These are phyloP conservation scores for Syncerus caffer DNA, from an alignment of 2,797 vertebrate genomes.

Conservation along the genomic window DNA sequence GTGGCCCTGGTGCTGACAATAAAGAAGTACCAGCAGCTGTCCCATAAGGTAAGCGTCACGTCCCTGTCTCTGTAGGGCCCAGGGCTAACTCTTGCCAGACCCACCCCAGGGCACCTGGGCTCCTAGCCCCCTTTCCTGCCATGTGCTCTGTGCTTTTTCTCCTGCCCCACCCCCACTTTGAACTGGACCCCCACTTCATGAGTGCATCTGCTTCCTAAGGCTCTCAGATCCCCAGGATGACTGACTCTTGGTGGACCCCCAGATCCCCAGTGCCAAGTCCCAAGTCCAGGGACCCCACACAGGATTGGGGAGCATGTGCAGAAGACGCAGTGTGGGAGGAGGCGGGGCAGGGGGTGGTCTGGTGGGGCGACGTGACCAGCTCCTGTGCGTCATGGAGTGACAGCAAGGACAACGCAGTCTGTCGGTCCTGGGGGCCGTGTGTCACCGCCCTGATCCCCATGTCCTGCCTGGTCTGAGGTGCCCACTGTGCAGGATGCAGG, in stretches of 20 bases:
- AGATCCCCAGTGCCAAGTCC: neutral
- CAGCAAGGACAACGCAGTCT: too few relatives aligned
- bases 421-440: neutral
- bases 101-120: fast-evolving
- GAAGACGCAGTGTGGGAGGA: too few relatives aligned
- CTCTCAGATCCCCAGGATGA: neutral
- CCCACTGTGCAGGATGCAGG: neutral
- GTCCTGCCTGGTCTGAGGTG: too few relatives aligned
- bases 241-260: neutral
- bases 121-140: neutral
- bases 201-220: neutral
- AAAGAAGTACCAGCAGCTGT: fast-evolving
- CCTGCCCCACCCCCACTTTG: neutral
- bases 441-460: neutral
- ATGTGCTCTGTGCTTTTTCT: neutral
- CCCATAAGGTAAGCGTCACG: neutral
- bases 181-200: neutral
- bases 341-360: neutral
- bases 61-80: fast-evolving
- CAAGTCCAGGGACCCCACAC: neutral
- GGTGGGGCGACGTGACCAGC: neutral
- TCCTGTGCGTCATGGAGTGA: fast-evolving
- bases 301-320: neutral
- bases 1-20: fast-evolving
- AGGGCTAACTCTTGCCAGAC: too few relatives aligned